These are phyloP conservation scores for Leptothorax acervorum DNA, from an alignment of 2,888 invertebrate species.

Conservation along the genomic window DNA sequence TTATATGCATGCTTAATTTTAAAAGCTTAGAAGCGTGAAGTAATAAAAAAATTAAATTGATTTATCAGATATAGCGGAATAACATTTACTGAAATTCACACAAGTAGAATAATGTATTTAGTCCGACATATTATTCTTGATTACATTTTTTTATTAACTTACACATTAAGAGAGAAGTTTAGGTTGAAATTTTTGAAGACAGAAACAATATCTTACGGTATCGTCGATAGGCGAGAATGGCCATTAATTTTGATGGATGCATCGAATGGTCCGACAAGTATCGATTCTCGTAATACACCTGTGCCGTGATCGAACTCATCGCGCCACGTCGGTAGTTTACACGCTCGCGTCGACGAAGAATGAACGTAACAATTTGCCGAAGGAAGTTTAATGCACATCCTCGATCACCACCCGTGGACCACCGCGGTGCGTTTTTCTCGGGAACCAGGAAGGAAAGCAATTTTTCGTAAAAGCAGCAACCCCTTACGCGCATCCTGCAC, in stretches of 20 bases:
- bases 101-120: background rate
- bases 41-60: background rate
- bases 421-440: slow-evolving; percentile 45
- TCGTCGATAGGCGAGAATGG: slow-evolving; percentile 22
- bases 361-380: slow-evolving; percentile 60
- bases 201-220: slow-evolving; percentile 13
- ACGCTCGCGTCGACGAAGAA: slow-evolving; percentile 48
- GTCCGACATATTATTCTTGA: background rate
- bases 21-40: background rate
- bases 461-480: slow-evolving; percentile 57
- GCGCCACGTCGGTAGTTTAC: slow-evolving; percentile 51
- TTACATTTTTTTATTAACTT: background rate
- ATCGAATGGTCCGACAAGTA: slow-evolving; percentile 46
- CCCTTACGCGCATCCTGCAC: slow-evolving; percentile 55
- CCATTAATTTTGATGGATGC: slow-evolving; percentile 49
- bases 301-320: slow-evolving; percentile 66
- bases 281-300: slow-evolving; percentile 63
- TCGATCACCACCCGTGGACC: slow-evolving; percentile 55
- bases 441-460: slow-evolving; percentile 57
- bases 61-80: background rate
- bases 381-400: slow-evolving; percentile 55
- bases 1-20: background rate
- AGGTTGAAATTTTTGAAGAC: slow-evolving; percentile 1
- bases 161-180: background rate
- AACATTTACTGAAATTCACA: background rate